Evolutionary conservation across 2,113 vertebrate genomes (phyloP).

Genomic region (Tympanuchus pallidicinctus): DNA sequence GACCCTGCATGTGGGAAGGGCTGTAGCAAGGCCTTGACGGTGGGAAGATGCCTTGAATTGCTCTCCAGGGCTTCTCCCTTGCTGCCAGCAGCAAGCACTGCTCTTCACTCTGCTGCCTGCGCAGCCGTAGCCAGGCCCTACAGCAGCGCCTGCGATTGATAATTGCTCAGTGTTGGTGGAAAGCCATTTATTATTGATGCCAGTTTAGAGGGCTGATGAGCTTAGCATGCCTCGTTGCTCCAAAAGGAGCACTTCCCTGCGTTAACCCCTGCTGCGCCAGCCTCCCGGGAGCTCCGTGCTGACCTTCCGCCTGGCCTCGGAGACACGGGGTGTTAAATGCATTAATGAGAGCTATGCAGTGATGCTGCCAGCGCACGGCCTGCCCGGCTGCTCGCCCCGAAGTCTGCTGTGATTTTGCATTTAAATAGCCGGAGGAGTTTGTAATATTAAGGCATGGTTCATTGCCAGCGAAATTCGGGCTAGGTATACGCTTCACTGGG

Average conservation of each 20-base stretch:
- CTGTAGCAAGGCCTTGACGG: rapidly evolving
- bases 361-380: background rate
- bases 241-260: background rate
- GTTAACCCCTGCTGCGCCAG: rapidly evolving
- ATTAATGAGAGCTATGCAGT: background rate
- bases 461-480: background rate
- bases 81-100: background rate
- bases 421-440: background rate
- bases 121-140: background rate
- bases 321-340: background rate
- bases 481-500: background rate
- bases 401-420: background rate
- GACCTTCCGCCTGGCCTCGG: background rate
- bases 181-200: background rate
- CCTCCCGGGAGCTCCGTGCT: rapidly evolving
- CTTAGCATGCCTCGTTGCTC: background rate
- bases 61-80: background rate
- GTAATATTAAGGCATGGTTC: background rate
- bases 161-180: background rate
- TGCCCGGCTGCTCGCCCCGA: background rate
- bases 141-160: background rate
- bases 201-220: background rate
- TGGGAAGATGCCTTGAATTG: background rate
- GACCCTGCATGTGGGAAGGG: rapidly evolving
- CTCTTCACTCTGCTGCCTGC: rapidly evolving